Evolutionary conservation across 1,140 invertebrate species (phyloP).

Genomic region (Stegodyphus mimosarum): DNA sequence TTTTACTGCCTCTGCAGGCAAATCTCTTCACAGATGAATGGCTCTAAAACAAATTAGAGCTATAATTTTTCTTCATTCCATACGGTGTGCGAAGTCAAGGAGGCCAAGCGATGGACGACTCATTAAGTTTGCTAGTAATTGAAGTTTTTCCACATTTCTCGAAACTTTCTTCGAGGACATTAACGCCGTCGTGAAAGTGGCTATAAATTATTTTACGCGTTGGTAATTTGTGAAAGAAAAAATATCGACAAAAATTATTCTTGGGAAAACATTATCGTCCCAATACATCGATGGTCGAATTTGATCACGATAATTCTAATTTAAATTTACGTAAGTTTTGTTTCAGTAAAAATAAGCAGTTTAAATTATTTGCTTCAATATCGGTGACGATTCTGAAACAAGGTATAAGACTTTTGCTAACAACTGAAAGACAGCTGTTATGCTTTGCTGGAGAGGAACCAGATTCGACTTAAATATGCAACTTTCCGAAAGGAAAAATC

Average conservation of each 20-base stretch:
- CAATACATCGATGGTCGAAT: too few species aligned
- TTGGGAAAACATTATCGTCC: too few species aligned
- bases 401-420: too few species aligned
- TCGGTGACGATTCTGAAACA: too few species aligned
- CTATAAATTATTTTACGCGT: constrained; percentile 46
- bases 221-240: constrained; percentile 45
- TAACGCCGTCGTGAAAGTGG: constrained; percentile 19
- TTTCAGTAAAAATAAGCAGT: too few species aligned
- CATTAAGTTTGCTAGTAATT: constrained; percentile 55
- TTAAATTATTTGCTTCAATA: too few species aligned
- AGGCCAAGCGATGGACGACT: constrained; percentile 17
- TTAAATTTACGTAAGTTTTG: too few species aligned
- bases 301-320: too few species aligned
- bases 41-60: constrained; percentile 57
- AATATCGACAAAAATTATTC: not conserved
- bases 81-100: not conserved
- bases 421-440: too few species aligned
- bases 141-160: constrained; percentile 58
- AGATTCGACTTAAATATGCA: too few species aligned
- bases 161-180: constrained; percentile 46
- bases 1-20: constrained; percentile 52
- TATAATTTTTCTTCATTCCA: constrained; percentile 47
- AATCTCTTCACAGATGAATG: constrained; percentile 50
- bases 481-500: too few species aligned
- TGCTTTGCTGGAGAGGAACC: too few species aligned